Percentiles rank a stretch among this genome's conserved stretches.
phyloP scores from a whole-genome alignment of 2,888 invertebrate species.

The Liodrosophila aerea region DNA sequence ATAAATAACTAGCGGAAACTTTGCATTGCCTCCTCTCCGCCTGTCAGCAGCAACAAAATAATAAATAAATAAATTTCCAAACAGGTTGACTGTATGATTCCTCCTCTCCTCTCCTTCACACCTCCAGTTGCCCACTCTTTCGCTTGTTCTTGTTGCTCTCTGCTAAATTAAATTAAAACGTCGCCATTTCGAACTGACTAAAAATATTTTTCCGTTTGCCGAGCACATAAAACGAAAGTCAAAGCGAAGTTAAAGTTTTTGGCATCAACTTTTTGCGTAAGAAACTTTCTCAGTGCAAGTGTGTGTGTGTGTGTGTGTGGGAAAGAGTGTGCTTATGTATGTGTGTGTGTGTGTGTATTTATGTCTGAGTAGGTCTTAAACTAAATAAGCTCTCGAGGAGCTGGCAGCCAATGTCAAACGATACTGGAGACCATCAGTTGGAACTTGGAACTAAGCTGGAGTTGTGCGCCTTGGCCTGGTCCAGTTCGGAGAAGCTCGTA shows the following conservation, averaged over 20 bases:
- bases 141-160: not conserved
- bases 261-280: conserved; percentile 38
- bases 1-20: not conserved
- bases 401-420: conserved; percentile 42
- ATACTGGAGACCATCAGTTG: conserved; percentile 23
- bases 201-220: conserved; percentile 34
- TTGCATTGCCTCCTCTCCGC: too few species aligned
- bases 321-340: conserved; percentile 3
- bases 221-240: conserved; percentile 39
- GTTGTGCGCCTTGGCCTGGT: conserved; percentile 1
- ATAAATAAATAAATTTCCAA: not conserved
- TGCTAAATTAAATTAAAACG: conserved; percentile 32
- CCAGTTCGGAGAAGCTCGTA: conserved; percentile 37
- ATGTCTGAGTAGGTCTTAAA: conserved; percentile 34
- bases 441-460: conserved; percentile 2
- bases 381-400: conserved; percentile 43
- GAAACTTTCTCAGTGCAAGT: conserved; percentile 34
- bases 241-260: conserved; percentile 42
- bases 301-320: not conserved
- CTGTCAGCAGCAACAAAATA: conserved; percentile 3
- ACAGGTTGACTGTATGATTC: not conserved
- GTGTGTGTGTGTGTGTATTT: conserved; percentile 9
- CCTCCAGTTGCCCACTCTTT: too few species aligned
- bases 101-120: not conserved
- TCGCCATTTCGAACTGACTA: conserved; percentile 28